Percentiles rank a stretch among this genome's conserved stretches.
Conservation (phyloP, 2,113 vertebrate species). For the Neogobius melanostomus region DNA sequence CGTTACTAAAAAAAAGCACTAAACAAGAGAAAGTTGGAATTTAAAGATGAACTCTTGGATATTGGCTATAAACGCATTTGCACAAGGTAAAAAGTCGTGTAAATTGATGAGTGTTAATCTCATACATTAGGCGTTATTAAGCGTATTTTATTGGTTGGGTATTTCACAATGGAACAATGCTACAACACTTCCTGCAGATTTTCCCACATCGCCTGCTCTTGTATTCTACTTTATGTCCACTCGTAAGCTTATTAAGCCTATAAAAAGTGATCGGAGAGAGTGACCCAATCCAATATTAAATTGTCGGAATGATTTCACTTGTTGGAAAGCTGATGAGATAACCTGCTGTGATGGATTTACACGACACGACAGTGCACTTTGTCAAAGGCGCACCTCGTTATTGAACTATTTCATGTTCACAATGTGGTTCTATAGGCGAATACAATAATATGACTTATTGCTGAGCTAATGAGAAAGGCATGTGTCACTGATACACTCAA, state of each 20-base stretch:
- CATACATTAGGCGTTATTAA: neutral
- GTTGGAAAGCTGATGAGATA: conserved; percentile 53
- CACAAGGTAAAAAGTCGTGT: no score
- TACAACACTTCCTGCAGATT: conserved; percentile 20
- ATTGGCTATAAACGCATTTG: no score
- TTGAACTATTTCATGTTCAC: conserved; percentile 34
- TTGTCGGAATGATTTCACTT: conserved; percentile 9
- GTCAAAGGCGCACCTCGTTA: conserved; percentile 56
- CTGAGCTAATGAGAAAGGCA: conserved; percentile 62
- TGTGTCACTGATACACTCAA: conserved; percentile 23
- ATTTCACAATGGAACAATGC: conserved; percentile 28
- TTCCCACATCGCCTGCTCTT: conserved; percentile 5
- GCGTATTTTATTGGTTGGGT: conserved; percentile 5
- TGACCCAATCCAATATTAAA: conserved; percentile 34
- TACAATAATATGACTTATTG: conserved; percentile 60
- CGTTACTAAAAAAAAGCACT: no score
- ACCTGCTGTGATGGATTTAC: conserved; percentile 65
- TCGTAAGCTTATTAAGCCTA: conserved; percentile 20
- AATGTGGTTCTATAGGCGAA: conserved; percentile 43
- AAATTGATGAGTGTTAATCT: no score
- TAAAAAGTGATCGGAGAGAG: conserved; percentile 6
- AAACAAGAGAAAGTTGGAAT: no score
- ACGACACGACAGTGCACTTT: conserved; percentile 55
- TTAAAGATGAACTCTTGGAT: no score
- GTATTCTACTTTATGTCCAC: conserved; percentile 9